phyloP scores from a whole-genome alignment of 1,140 invertebrate genomes.

The Pseudomyrmex gracilis region DNA sequence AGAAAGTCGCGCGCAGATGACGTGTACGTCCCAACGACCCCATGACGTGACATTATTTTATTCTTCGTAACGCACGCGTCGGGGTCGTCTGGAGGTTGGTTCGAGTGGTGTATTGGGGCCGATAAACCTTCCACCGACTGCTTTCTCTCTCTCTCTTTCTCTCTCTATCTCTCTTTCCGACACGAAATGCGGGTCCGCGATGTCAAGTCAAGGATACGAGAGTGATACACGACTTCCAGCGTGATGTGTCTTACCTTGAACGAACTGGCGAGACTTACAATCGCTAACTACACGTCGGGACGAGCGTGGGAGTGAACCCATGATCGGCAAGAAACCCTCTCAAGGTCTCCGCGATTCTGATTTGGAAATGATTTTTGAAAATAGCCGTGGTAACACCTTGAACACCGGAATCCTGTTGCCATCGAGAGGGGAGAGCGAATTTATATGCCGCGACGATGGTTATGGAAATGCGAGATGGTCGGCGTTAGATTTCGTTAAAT shows the following conservation, averaged over 20 bases:
- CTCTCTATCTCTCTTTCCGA: conserved; percentile 41
- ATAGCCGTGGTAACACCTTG: neutral
- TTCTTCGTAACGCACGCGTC: conserved; percentile 57
- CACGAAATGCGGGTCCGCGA: conserved; percentile 63
- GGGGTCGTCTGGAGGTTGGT: conserved; percentile 73
- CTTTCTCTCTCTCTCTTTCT: conserved; percentile 37
- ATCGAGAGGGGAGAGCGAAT: conserved; percentile 8
- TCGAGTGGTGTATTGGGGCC: conserved; percentile 52
- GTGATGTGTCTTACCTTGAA: conserved; percentile 74
- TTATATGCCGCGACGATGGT: conserved; percentile 11
- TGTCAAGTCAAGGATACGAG: conserved; percentile 71
- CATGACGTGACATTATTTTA: conserved; percentile 62
- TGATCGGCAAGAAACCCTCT: conserved; percentile 65
- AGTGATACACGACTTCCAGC: conserved; percentile 70
- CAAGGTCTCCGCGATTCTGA: conserved; percentile 56
- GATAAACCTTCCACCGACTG: conserved; percentile 40
- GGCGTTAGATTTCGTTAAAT: neutral
- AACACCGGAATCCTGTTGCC: neutral
- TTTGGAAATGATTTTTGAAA: conserved; percentile 59
- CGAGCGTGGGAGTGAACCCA: conserved; percentile 66
- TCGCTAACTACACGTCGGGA: conserved; percentile 69
- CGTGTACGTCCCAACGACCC: conserved; percentile 16
- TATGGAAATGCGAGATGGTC: conserved; percentile 3
- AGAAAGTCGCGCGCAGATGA: conserved; percentile 17
- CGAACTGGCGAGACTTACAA: conserved; percentile 69